Conservation (phyloP, 2,113 vertebrate species). For the Lepus americanus region DNA sequence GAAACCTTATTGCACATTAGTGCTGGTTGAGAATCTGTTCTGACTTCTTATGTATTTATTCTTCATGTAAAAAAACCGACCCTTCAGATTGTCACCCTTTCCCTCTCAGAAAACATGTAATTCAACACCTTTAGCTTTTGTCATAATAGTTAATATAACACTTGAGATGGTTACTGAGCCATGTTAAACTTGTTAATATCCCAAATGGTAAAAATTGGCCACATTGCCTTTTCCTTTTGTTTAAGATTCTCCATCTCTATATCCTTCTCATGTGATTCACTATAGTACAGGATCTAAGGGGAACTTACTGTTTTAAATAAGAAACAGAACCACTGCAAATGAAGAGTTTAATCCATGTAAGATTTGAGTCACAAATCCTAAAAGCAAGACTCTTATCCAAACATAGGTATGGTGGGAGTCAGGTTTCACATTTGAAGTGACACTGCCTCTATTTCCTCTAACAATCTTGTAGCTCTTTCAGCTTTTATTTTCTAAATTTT, state of each 20-base stretch:
- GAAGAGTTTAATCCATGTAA: slow-evolving; percentile 70
- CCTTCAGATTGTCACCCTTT: slow-evolving; percentile 77
- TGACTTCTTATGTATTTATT: slow-evolving; percentile 75
- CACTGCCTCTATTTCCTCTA: not conserved
- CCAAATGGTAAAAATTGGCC: slow-evolving; percentile 75
- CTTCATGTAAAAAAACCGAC: slow-evolving; percentile 60
- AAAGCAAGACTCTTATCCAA: slow-evolving; percentile 62
- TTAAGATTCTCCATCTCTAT: slow-evolving; percentile 62
- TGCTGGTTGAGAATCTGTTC: slow-evolving; percentile 70
- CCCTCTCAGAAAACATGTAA: slow-evolving; percentile 73
- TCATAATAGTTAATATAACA: slow-evolving; percentile 72
- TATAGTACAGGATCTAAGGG: slow-evolving; percentile 58
- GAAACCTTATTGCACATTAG: slow-evolving; percentile 58
- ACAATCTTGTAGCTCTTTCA: slow-evolving; percentile 34
- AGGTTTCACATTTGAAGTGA: slow-evolving; percentile 33
- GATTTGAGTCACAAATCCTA: slow-evolving; percentile 60
- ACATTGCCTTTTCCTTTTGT: slow-evolving; percentile 70
- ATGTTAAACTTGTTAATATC: slow-evolving; percentile 79
- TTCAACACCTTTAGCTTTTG: slow-evolving; percentile 77
- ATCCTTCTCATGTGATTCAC: slow-evolving; percentile 55
- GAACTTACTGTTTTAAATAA: slow-evolving; percentile 78
- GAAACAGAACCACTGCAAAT: slow-evolving; percentile 76
- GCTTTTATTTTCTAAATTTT: slow-evolving; percentile 23
- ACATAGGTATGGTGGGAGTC: not conserved
- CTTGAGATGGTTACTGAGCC: slow-evolving; percentile 71